Evolutionary conservation across 2,797 vertebrate genomes (phyloP).

Genomic region (Mus caroli): DNA sequence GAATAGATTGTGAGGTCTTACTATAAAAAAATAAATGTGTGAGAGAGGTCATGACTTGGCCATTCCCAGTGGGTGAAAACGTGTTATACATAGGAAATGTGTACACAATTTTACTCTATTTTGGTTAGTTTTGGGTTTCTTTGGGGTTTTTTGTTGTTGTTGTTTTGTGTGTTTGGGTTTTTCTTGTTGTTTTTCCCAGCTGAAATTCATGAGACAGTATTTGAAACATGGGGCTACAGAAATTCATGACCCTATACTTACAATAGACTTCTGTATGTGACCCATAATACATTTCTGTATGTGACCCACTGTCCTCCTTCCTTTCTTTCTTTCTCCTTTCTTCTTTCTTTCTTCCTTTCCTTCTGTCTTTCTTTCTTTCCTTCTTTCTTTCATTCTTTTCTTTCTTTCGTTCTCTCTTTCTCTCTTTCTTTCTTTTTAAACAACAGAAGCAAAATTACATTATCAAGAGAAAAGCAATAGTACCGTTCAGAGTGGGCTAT

Average conservation of each 20-base stretch:
- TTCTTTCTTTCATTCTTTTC: background rate
- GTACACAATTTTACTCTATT: background rate
- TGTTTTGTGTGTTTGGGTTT: background rate
- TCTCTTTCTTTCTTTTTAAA: background rate
- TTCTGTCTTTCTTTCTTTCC: background rate
- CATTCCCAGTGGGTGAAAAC: background rate
- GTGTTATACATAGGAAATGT: background rate
- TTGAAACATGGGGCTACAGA: constrained; percentile 2
- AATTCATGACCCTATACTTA: background rate
- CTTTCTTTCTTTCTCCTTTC: too few species aligned
- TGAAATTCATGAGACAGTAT: background rate
- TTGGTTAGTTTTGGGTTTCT: background rate
- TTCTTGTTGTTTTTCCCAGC: background rate
- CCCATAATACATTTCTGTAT: background rate
- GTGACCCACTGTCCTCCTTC: background rate
- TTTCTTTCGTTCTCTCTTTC: background rate
- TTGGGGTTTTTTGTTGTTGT: background rate
- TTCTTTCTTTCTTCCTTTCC: background rate
- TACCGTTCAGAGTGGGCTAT: background rate
- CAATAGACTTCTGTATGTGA: too few species aligned
- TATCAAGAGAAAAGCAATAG: background rate
- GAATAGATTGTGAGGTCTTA: background rate
- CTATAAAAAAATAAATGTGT: background rate
- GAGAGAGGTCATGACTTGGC: background rate
- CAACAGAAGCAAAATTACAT: background rate